Conservation (phyloP, 2,797 vertebrate species). For the Coreius guichenoti region DNA sequence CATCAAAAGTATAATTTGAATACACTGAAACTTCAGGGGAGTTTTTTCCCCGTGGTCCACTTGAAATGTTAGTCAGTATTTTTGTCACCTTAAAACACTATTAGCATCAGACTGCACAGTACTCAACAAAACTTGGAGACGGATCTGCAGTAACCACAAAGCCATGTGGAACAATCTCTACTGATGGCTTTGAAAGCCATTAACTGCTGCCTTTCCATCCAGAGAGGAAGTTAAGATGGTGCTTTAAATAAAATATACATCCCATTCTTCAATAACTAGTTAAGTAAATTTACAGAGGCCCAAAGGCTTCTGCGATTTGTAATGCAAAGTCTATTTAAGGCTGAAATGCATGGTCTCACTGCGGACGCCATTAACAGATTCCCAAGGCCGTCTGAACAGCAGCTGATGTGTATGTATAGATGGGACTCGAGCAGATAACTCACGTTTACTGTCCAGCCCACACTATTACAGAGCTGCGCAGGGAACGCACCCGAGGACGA, state of each 20-base stretch:
- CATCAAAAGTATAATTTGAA: neutral
- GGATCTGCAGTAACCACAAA: constrained; percentile 3
- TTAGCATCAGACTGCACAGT: neutral
- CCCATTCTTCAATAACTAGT: constrained; percentile 78
- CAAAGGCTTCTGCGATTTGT: constrained; percentile 71
- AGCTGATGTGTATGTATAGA: constrained; percentile 53
- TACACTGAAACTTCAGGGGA: neutral
- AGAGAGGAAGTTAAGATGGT: constrained; percentile 39
- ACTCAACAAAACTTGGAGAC: neutral
- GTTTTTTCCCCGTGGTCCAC: neutral
- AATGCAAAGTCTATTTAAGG: constrained; percentile 75
- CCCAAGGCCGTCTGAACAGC: constrained; percentile 30
- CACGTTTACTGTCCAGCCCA: constrained; percentile 58
- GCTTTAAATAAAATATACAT: constrained; percentile 70
- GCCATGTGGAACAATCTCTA: constrained; percentile 8
- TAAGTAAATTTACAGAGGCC: constrained; percentile 77
- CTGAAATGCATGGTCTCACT: constrained; percentile 74
- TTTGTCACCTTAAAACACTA: neutral
- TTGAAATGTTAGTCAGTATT: neutral
- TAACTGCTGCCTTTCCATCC: constrained; percentile 38
- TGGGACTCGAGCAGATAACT: constrained; percentile 57
- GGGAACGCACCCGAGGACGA: constrained; percentile 38
- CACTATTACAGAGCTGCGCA: constrained; percentile 53
- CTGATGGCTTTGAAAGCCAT: constrained; percentile 29
- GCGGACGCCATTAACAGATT: constrained; percentile 64